Evolutionary conservation across 1,140 invertebrate species (phyloP).

Genomic region (Leguminivora glycinivorella): DNA sequence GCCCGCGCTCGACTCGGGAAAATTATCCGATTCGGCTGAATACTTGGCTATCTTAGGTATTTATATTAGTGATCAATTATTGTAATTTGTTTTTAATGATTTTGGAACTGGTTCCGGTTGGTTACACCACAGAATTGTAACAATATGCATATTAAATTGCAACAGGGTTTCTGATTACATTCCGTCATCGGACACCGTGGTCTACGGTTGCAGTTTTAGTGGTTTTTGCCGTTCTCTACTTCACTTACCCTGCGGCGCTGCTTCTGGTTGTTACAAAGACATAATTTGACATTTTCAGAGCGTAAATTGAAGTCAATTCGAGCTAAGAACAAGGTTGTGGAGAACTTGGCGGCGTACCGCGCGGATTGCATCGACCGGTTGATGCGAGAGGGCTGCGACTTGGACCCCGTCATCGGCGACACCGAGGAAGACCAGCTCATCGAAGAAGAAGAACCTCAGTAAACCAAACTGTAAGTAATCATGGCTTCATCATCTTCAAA

Average conservation of each 20-base stretch:
- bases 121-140: conserved; percentile 5
- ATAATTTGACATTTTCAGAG: conserved; percentile 52
- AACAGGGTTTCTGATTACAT: background rate
- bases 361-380: conserved; percentile 69
- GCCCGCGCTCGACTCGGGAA: conserved; percentile 47
- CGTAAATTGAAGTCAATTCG: conserved; percentile 61
- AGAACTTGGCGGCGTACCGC: conserved; percentile 66
- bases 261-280: background rate
- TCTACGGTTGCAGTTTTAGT: conserved; percentile 4
- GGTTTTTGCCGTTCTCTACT: background rate
- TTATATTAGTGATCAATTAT: conserved; percentile 26
- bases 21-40: conserved; percentile 64
- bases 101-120: background rate
- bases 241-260: background rate
- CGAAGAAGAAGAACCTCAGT: conserved; percentile 59
- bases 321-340: conserved; percentile 70
- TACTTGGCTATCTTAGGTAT: conserved; percentile 71
- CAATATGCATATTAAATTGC: conserved; percentile 16
- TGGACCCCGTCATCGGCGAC: conserved; percentile 71
- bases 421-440: conserved; percentile 68
- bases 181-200: conserved; percentile 7
- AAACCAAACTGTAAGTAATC: conserved; percentile 58
- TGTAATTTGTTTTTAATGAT: background rate
- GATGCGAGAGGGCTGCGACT: conserved; percentile 68
- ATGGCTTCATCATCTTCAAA: conserved; percentile 58